Base-by-base conservation (phyloP, 2,113 vertebrate species). In the Lucifuga dentata region DNA sequence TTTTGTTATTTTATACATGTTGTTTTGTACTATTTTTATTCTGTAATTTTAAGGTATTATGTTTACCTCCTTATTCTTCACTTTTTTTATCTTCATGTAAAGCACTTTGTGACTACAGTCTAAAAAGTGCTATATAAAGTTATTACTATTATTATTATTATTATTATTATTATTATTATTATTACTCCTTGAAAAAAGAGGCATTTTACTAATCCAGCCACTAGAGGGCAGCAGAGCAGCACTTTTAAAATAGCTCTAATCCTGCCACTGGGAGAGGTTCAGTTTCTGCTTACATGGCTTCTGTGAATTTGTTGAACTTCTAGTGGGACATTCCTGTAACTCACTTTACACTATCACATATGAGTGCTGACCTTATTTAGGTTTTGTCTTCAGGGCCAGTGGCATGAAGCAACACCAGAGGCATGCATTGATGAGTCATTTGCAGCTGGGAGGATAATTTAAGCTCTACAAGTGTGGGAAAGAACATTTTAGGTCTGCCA, bases 171-270 rank as follows among this genome's bases (percentile, higher is more conserved):
- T n/a, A n/a, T n/a, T n/a, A n/a, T n/a, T n/a, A n/a, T n/a, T n/a
- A n/a, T 3, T 29, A 7, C 26, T 29, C 26, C 36, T 33, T 36
- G 5, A 26, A 15, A 32, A 23, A 1, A 29, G 8, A 24, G 20
- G 12, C 36, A 45, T 3, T 52, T 41, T n/a, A 15, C 3, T 0
- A 1, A 10, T 51, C 8, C 0, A 2, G 5, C 76, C 90, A 78
- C 51, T 68, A 79, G 89, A 84, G 51, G 61, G 70, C 1, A 59
- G 82, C 69, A 90, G 20, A 74, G 68, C 5, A 56, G 2, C 38
- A 20, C 11, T 45, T 60, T 66, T 33, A 2, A 64, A 63, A 46
- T 39, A 3, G 2, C 11, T 20, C 62, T 10, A 6, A 12, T 20
- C 21, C 19, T 66, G 26, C n/a, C 12, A 38, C 20, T 41, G n/a